These are phyloP conservation scores for Globodera ellingtonae DNA, from an alignment of 1,140 invertebrate species.

Conservation along the genomic window DNA sequence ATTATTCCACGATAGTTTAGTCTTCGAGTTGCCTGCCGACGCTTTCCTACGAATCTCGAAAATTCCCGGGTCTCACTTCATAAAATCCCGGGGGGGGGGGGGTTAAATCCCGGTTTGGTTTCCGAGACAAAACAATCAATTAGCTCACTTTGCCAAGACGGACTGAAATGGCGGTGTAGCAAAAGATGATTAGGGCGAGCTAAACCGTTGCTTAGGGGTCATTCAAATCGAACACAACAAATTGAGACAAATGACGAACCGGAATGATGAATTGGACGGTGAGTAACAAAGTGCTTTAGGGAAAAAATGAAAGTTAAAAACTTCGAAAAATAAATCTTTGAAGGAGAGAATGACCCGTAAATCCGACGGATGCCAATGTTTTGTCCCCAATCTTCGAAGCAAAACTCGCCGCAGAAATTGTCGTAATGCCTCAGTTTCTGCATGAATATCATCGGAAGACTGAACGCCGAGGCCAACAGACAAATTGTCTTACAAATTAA, in stretches of 20 bases:
- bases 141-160: constrained; percentile 49
- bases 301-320: neutral
- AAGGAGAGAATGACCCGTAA: constrained; percentile 35
- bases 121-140: neutral
- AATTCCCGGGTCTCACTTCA: too few species aligned
- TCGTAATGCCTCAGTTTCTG: constrained; percentile 51
- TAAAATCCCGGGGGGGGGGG: too few species aligned
- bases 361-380: constrained; percentile 47
- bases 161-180: constrained; percentile 62
- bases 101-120: too few species aligned
- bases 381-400: constrained; percentile 57
- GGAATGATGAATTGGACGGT: constrained; percentile 62
- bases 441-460: constrained; percentile 54
- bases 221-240: neutral
- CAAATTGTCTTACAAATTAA: constrained; percentile 55
- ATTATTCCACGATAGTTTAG: too few species aligned
- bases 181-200: constrained; percentile 57
- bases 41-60: too few species aligned
- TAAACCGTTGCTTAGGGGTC: neutral
- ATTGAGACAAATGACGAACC: neutral
- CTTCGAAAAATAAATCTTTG: too few species aligned
- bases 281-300: constrained; percentile 47
- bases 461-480: constrained; percentile 49
- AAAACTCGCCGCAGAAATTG: constrained; percentile 59
- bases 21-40: too few species aligned